These are phyloP conservation scores for Gambusia yucatana DNA, from an alignment of 2,797 vertebrate genomes.

Conservation along the genomic window DNA sequence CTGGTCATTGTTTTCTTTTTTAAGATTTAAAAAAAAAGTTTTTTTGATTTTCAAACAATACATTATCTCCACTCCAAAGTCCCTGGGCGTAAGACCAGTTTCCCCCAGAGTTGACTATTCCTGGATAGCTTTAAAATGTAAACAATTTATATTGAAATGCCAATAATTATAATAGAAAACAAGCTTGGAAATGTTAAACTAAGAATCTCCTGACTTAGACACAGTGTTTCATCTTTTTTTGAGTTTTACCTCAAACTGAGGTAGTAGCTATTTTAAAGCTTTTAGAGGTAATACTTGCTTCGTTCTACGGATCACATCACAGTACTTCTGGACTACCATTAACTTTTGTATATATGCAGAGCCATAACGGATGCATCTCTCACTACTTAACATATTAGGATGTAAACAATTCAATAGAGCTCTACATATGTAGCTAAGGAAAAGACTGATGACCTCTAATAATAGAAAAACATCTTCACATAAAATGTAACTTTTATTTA, in stretches of 20 bases:
- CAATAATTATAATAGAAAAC: slow-evolving; percentile 3
- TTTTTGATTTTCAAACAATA: slow-evolving; percentile 39
- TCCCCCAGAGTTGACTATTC: slow-evolving; percentile 12
- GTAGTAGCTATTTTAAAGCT: slow-evolving; percentile 19
- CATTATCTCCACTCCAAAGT: slow-evolving; percentile 44
- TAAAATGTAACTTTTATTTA: not conserved
- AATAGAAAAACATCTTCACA: not conserved
- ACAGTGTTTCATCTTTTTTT: slow-evolving; percentile 27
- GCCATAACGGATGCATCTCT: not conserved
- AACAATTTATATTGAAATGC: slow-evolving; percentile 44
- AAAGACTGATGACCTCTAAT: not conserved
- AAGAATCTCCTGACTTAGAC: slow-evolving; percentile 27
- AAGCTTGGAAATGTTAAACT: slow-evolving; percentile 6
- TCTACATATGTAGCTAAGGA: not conserved
- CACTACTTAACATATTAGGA: not conserved
- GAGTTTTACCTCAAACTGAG: slow-evolving; percentile 39
- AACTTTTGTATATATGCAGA: not conserved
- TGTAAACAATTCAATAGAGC: not conserved
- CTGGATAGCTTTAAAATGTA: slow-evolving; percentile 50
- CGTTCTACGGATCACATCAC: slow-evolving; percentile 5
- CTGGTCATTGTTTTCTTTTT: not conserved
- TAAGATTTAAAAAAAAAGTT: not conserved
- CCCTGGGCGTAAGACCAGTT: slow-evolving; percentile 37
- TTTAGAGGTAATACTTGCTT: slow-evolving; percentile 11
- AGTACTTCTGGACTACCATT: not conserved